A percentile compares a stretch with the other conserved stretches of the same genome.
Evolutionary conservation across 2,888 invertebrate genomes (phyloP).

Genomic region (Agrilus mali): DNA sequence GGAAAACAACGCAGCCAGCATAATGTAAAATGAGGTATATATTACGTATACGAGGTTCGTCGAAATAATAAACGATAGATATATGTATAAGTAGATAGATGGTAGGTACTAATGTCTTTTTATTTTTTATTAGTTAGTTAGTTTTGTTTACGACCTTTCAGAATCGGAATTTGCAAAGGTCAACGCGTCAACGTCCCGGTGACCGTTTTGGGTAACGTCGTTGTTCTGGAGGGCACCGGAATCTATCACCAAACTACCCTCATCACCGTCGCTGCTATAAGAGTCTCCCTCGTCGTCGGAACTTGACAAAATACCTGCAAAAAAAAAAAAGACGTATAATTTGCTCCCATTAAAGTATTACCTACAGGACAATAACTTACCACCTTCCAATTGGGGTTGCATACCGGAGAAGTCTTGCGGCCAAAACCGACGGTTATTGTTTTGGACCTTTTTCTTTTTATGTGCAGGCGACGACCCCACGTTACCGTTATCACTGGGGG

Average conservation of each 20-base stretch:
- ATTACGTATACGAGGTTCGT: conserved; percentile 48
- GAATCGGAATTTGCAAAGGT: conserved; percentile 19
- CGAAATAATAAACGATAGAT: neutral
- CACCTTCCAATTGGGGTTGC: conserved; percentile 48
- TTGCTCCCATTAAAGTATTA: neutral
- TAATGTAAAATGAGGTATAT: conserved; percentile 39
- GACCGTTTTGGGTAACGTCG: conserved; percentile 29
- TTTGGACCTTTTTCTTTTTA: conserved; percentile 46
- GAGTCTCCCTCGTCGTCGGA: conserved; percentile 49
- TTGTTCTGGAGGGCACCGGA: conserved; percentile 29
- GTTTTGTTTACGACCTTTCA: conserved; percentile 11
- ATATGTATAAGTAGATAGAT: neutral
- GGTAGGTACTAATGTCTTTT: neutral
- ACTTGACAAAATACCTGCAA: conserved; percentile 44
- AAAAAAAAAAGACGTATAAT: conserved; percentile 1
- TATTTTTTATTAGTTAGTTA: conserved; percentile 3
- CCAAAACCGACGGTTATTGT: conserved; percentile 61
- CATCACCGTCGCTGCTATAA: conserved; percentile 42
- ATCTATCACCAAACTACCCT: conserved; percentile 39
- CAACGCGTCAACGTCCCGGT: conserved; percentile 21
- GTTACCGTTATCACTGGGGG: conserved; percentile 25
- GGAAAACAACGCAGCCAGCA: neutral
- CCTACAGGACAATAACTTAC: conserved; percentile 29
- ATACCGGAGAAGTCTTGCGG: conserved; percentile 52
- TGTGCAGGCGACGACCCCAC: conserved; percentile 24